Evolutionary conservation across 2,888 invertebrate genomes (phyloP), one percentile per base, ranked within the genome.

Genomic region (Deladenus siricidicola): DNA sequence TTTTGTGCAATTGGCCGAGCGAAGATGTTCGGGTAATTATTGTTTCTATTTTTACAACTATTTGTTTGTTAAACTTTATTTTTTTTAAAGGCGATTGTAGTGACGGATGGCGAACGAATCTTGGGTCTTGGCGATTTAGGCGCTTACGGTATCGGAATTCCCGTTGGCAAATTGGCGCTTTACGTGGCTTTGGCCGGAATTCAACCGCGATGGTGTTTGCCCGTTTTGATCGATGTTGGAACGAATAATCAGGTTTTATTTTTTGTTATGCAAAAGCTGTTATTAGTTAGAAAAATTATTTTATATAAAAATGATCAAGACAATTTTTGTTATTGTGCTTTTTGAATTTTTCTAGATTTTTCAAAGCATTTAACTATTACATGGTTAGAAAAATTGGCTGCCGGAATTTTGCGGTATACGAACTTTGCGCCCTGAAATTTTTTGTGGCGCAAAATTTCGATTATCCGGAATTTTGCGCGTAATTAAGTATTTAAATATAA

Each of bases 21-120:
- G 65, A 72, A 3, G 79, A 82, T 66, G 80, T 84, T 19, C 82
- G 82, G 79, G 83, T 83, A 50, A 2, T 56, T 55, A 49, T n/a
- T 34, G 17, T 1, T 14, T 47, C 1, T 34, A 17, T n/a, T 21
- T 29, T 26, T 42, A 4, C 4, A 14, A 52, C 8, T 30, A 34
- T 4, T 3, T 10, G 21, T 2, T 2, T 45, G 17, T 51, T 51
- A 17, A 19, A 2, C 3, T 43, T 43, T 6, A n/a, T 28, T 34
- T 30, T 23, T 0, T 87, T 90, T 73, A 55, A 50, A 73, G 80
- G 83, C 82, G 3, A 80, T 84, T 58, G 91, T 92, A 10, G 94
- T 96, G 47, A 98, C 98, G 0, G 98, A 98, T 80, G 98, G 98
- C 19, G 96, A 98, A 81, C 85, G 98, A 56, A 99, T 99, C 80